Percentiles rank a stretch among this genome's conserved stretches.
phyloP scores from a whole-genome alignment of 92 coral and sea anemone species.

The Actinostola sp. region DNA sequence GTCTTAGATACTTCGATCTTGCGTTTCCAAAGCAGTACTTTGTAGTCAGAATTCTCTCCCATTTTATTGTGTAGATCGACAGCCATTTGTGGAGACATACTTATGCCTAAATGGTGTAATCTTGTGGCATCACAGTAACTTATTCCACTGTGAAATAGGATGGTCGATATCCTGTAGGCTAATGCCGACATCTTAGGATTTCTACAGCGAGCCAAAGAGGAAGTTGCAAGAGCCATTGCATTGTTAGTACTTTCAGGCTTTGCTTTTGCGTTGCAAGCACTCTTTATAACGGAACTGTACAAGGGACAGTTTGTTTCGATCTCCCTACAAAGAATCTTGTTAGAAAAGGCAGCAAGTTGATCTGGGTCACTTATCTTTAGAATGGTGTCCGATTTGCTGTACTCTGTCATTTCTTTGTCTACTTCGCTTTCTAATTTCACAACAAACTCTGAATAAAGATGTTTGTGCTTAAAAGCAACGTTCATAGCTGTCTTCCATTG shows the following conservation, averaged over 20 bases:
- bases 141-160: conserved; percentile 51
- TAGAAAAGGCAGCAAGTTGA: conserved; percentile 50
- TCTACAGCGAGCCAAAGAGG: conserved; percentile 48
- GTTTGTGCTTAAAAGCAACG: conserved; percentile 29
- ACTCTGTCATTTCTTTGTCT: conserved; percentile 21
- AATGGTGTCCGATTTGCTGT: conserved; percentile 40
- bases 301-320: conserved; percentile 44
- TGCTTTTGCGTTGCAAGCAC: conserved; percentile 13
- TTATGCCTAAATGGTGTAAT: conserved; percentile 48
- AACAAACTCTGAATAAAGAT: conserved; percentile 12
- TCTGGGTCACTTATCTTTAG: conserved; percentile 34
- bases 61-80: conserved; percentile 40
- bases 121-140: conserved; percentile 22
- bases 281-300: conserved; percentile 7
- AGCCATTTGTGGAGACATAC: conserved; percentile 44
- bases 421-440: conserved; percentile 15
- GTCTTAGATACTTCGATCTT: conserved; percentile 36
- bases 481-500: conserved; percentile 29
- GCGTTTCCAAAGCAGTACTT: conserved; percentile 32
- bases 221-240: conserved; percentile 49
- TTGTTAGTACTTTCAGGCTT: no score
- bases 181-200: conserved; percentile 54
- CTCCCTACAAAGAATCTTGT: conserved; percentile 29
- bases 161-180: conserved; percentile 51
- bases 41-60: conserved; percentile 38